These are phyloP conservation scores for Cydia strobilella DNA, from an alignment of 1,140 invertebrate species.

Conservation along the genomic window DNA sequence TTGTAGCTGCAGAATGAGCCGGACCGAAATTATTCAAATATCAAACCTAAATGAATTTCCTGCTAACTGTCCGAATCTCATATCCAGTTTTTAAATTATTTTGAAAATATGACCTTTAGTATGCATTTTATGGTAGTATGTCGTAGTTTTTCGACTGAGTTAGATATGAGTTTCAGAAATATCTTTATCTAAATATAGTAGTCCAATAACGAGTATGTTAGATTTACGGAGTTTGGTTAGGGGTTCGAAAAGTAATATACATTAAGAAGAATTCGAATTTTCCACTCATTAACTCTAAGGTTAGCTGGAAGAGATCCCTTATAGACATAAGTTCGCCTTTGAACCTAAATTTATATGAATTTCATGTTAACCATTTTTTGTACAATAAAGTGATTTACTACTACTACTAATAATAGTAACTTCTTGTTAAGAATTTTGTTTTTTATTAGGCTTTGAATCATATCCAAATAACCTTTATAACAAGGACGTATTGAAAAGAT, in stretches of 20 bases:
- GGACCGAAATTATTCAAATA: conserved; percentile 58
- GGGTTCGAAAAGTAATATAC: neutral
- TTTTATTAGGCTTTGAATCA: too few species aligned
- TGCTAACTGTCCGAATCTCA: neutral
- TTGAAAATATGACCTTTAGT: neutral
- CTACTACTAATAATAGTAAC: neutral
- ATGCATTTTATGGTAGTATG: neutral
- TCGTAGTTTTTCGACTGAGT: neutral
- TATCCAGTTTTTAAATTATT: neutral
- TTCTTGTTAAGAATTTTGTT: neutral
- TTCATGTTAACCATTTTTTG: too few species aligned
- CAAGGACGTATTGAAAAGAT: too few species aligned
- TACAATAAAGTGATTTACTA: too few species aligned
- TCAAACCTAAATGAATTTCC: conserved; percentile 21
- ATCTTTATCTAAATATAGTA: neutral
- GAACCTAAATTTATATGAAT: too few species aligned
- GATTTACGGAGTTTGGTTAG: neutral
- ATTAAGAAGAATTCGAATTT: too few species aligned
- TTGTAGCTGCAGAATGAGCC: conserved; percentile 45
- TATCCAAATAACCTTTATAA: too few species aligned
- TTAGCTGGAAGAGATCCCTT: too few species aligned
- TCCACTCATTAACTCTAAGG: too few species aligned
- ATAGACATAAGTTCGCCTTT: too few species aligned
- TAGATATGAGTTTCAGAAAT: neutral
- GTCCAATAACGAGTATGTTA: neutral